Base-by-base conservation (phyloP, 2,797 vertebrate species). In the Acipenser oxyrinchus region DNA sequence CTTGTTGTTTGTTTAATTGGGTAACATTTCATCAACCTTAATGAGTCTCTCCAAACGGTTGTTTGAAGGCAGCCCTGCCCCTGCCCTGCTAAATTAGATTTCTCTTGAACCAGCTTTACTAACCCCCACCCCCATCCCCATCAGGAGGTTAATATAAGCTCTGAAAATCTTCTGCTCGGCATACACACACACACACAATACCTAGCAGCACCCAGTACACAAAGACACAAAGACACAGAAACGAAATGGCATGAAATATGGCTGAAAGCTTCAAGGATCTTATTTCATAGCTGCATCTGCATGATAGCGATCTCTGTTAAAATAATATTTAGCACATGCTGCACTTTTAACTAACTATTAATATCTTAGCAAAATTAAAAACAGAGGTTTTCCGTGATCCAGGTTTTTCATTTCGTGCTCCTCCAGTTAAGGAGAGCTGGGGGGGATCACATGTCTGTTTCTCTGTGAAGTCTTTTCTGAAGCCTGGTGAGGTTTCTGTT, bases 271-370 rank as follows among this genome's bases (percentile, higher is more conserved):
- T 82, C 79, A 75, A 88, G 89, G 93, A 94, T 97, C 93, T 85
- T 92, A 89, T 96, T 97, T 94, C 95, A 93, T 86, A 92, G 91
- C 83, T 86, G 82, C 85, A 81, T 82, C 83, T 86, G 82, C 85
- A 81, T 82, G 94, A 98, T 97, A 94, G 89, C 86, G 90, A 96
- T 96, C 94, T 93, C 88, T 88, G 90, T 90, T 93, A 92, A 92
- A 96, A 95, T 95, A 97, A 97, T 94, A 94, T 94, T 96, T 95
- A 95, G 93, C 93, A 94, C 93, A 95, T 95, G 92, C 93, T 91
- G 90, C 90, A 92, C 94, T 95, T 97, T 97, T 98, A 96, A 97
- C 97, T 96, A 96, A 90, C 86, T 85, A 86, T 82, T 87, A 86
- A 84, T 88, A 88, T 85, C 83, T 82, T 79, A 10, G 68, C 67